Conservation (phyloP, 2,888 invertebrate genomes). For the Elmis aenea region DNA sequence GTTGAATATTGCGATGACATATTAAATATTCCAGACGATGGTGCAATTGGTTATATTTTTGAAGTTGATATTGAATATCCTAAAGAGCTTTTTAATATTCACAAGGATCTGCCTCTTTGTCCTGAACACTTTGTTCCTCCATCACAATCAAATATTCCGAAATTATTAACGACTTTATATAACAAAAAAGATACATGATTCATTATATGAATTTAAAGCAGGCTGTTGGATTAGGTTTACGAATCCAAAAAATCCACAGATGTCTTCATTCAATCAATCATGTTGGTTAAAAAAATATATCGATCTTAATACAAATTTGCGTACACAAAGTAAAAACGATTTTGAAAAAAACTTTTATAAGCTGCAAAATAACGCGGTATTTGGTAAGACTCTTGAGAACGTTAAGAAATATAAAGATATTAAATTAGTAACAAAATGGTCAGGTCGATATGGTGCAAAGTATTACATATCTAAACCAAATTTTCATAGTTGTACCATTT, state of each 20-base stretch:
- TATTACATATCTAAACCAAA: conserved; percentile 22
- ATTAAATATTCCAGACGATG: conserved; percentile 8
- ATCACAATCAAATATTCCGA: conserved; percentile 15
- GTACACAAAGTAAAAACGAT: conserved; percentile 24
- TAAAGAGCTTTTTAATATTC: conserved; percentile 33
- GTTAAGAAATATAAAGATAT: conserved; percentile 36
- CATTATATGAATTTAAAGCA: conserved; percentile 31
- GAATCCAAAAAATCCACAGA: conserved; percentile 30
- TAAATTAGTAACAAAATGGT: conserved; percentile 20
- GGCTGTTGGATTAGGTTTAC: conserved; percentile 25
- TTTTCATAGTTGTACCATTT: conserved; percentile 12
- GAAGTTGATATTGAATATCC: conserved; percentile 46
- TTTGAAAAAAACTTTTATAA: conserved; percentile 31
- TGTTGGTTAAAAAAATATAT: conserved; percentile 38
- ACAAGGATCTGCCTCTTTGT: conserved; percentile 27
- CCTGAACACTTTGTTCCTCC: conserved; percentile 23
- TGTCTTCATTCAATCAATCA: conserved; percentile 30
- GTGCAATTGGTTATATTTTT: conserved; percentile 35
- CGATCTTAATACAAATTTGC: conserved; percentile 35
- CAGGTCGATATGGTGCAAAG: conserved; percentile 31
- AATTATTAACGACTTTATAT: conserved; percentile 26
- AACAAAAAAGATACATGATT: conserved; percentile 28
- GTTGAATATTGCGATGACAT: conserved; percentile 9
- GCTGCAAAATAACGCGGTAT: conserved; percentile 35
- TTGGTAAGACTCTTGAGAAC: conserved; percentile 39